phyloP scores from a whole-genome alignment of 2,888 invertebrate genomes.

The Rhimphoctona megacephalus region DNA sequence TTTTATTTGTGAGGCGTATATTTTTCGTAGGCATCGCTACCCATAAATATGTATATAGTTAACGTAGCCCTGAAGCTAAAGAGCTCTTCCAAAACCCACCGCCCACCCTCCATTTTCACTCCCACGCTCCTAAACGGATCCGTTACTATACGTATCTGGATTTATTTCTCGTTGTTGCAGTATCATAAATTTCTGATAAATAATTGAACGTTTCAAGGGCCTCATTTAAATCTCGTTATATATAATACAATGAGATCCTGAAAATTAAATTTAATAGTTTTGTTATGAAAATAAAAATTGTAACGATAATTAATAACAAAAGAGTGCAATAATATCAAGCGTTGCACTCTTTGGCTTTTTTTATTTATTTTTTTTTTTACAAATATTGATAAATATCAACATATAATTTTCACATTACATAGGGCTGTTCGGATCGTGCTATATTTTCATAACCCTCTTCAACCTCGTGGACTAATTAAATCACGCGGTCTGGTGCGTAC shows the following conservation, averaged over 20 bases:
- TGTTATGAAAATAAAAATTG: constrained; percentile 2
- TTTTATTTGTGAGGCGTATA: constrained; percentile 18
- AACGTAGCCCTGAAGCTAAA: constrained; percentile 44
- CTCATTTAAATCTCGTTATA: not conserved
- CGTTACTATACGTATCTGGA: not conserved
- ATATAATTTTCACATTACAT: not conserved
- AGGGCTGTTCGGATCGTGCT: not conserved
- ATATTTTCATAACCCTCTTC: constrained; percentile 23
- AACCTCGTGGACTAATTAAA: constrained; percentile 60
- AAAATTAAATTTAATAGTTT: not conserved
- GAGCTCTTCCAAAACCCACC: constrained; percentile 34
- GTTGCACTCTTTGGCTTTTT: not conserved
- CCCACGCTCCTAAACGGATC: constrained; percentile 20
- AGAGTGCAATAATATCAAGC: not conserved
- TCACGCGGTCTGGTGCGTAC: constrained; percentile 58
- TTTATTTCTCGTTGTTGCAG: constrained; percentile 23
- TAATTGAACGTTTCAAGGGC: constrained; percentile 12
- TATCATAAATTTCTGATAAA: constrained; percentile 37
- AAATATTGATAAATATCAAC: not conserved
- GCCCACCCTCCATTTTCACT: constrained; percentile 41
- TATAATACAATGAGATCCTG: not conserved
- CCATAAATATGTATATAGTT: not conserved
- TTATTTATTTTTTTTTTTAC: not conserved
- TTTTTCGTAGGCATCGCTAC: not conserved
- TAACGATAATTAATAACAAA: not conserved